Evolutionary conservation across 2,113 vertebrate genomes (phyloP).

Genomic region (Otocyon megalotis): DNA sequence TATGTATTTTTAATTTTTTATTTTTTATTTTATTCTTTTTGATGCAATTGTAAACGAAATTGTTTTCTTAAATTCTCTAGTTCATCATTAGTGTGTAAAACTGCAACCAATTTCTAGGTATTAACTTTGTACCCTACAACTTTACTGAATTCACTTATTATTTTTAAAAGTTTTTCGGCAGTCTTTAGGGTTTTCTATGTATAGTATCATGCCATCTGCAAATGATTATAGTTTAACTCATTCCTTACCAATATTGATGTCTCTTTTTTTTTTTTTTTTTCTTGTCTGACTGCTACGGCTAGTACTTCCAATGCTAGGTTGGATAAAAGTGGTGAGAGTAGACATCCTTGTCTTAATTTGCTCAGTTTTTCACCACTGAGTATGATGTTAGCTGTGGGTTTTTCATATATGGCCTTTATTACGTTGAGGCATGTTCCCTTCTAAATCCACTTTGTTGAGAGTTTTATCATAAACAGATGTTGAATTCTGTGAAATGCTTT

Average conservation of each 20-base stretch:
- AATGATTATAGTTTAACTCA: neutral
- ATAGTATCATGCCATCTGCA: neutral
- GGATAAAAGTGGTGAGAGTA: neutral
- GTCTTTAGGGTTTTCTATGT: neutral
- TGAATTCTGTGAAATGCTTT: neutral
- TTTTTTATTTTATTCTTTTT: neutral
- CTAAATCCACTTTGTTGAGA: neutral
- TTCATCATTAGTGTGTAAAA: neutral
- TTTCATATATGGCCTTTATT: neutral
- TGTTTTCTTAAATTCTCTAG: neutral
- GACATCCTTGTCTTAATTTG: neutral
- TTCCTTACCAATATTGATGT: neutral
- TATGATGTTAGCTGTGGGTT: neutral
- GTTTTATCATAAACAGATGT: neutral
- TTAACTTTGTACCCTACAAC: neutral
- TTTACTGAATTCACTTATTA: neutral
- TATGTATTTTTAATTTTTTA: no score
- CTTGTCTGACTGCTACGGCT: neutral
- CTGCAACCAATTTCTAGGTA: neutral
- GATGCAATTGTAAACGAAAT: neutral
- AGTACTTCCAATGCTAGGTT: neutral
- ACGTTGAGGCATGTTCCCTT: neutral
- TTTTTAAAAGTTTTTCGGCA: neutral
- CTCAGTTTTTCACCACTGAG: neutral
- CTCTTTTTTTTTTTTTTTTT: neutral